Evolutionary conservation across 2,888 invertebrate genomes (phyloP).

Genomic region (Bimastos eiseni): DNA sequence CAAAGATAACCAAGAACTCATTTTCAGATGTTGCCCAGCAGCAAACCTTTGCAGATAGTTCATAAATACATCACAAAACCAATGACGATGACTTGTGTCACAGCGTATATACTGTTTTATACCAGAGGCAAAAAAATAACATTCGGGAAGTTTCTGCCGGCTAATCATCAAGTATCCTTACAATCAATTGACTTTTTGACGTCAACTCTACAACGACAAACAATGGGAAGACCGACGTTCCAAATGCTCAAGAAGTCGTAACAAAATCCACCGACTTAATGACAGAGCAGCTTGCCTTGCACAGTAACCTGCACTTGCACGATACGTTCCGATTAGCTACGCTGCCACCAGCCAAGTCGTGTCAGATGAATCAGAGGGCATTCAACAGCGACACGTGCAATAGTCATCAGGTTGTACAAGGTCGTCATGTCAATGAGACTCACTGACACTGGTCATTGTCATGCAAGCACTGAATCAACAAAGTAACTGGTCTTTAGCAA

Average conservation of each 20-base stretch:
- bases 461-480: background rate
- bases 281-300: background rate
- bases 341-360: background rate
- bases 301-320: background rate
- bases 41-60: background rate
- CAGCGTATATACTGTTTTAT: background rate
- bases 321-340: background rate
- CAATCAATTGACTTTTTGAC: slow-evolving; percentile 2
- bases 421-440: too few species aligned
- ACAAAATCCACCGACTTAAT: background rate
- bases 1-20: background rate
- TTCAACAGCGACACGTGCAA: background rate
- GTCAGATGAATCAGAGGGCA: background rate
- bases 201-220: background rate
- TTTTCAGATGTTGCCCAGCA: background rate
- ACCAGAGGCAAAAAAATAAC: slow-evolving; percentile 13
- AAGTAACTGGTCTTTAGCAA: background rate
- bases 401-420: too few species aligned
- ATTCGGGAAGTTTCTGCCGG: background rate
- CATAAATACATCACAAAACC: background rate
- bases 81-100: background rate
- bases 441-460: background rate
- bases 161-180: background rate
- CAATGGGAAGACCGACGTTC: background rate
- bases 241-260: background rate